Percentiles rank a stretch among this genome's conserved stretches.
Evolutionary conservation across 1,140 invertebrate genomes (phyloP).

Genomic region (Notospermus geniculatus): DNA sequence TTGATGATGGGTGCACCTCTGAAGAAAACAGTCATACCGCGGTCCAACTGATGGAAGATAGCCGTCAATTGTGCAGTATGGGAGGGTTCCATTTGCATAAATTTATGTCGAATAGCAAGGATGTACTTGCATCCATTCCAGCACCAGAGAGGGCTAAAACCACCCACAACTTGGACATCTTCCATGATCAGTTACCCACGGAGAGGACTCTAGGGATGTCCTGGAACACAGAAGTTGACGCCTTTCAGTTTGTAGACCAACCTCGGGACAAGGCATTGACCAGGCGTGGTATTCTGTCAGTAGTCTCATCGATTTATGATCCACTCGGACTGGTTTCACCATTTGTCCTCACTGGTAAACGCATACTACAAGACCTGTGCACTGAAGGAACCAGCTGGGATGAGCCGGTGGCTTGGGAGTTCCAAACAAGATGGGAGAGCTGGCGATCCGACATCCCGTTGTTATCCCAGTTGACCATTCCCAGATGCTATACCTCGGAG

Average conservation of each 20-base stretch:
- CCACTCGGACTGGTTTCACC: constrained; percentile 23
- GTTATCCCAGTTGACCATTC: constrained; percentile 10
- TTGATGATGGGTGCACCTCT: constrained; percentile 20
- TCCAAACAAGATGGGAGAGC: constrained; percentile 17
- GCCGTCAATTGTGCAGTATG: background rate
- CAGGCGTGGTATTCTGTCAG: constrained; percentile 13
- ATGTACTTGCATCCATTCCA: constrained; percentile 24
- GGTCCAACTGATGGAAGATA: background rate
- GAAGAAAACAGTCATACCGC: background rate
- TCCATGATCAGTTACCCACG: constrained; percentile 1
- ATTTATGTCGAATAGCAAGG: constrained; percentile 17
- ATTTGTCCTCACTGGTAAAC: constrained; percentile 24
- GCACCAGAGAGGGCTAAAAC: constrained; percentile 22
- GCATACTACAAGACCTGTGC: constrained; percentile 21
- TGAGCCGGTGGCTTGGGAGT: constrained; percentile 12
- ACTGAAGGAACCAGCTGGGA: constrained; percentile 19
- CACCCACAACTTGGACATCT: constrained; percentile 27
- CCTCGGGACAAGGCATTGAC: constrained; percentile 14
- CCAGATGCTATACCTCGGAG: constrained; percentile 15
- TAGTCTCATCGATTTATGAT: constrained; percentile 16
- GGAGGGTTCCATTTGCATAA: constrained; percentile 11
- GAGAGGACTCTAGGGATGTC: constrained; percentile 22
- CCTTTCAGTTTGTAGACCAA: constrained; percentile 15
- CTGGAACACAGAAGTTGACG: constrained; percentile 26
- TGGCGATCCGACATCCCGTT: constrained; percentile 16